Base-by-base conservation (phyloP, 1,140 invertebrate species). In the Leguminivora glycinivorella region DNA sequence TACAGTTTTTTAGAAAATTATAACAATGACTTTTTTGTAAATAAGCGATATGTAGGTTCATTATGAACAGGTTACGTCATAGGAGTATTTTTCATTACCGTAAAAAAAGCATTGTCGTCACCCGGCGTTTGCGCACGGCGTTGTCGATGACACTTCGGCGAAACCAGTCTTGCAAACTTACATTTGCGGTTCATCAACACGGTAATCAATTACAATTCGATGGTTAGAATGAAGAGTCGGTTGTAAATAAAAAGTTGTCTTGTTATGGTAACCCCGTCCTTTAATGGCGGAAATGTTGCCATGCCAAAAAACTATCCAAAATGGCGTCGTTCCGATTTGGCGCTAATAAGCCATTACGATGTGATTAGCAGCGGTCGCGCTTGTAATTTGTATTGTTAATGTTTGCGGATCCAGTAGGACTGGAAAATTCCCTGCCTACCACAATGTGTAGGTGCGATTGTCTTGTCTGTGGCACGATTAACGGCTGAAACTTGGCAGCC, bases 321-420 rank as follows among this genome's bases (percentile, higher is more conserved):
- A 63, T 29, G 58, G 58, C 58, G 26, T n/a, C 26, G 26, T 26
- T 31, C 26, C 58, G 58, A 17, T 63, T 63, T 63, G 58, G 58
- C 6, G 58, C 58, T 63, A 63, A 63, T 63, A 29, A 17, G n/a
- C 58, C 58, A 63, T 63, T 63, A 63, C 58, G 25, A 17, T 63
- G 58, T 29, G 26, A 63, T 63, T 63, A 63, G 58, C 5, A 31
- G 25, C 58, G 26, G 58, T 63, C 14, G n/a, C 29, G 26, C 7
- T 63, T 63, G 58, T 63, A 63, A 63, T 63, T 63, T 9, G 26
- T 63, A 60, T 63, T 29, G 26, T 31, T 63, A 63, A 63, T 63
- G 24, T n/a, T 12, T 26, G 17, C 29, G 7, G 25, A n/a, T 52
- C 47, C 24, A 7, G n/a, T 17, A 29, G 58, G 58, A 63, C 26